Evolutionary conservation across 2,797 vertebrate species (phyloP), one percentile per base, ranked within the genome.

Genomic region (Molossus molossus): DNA sequence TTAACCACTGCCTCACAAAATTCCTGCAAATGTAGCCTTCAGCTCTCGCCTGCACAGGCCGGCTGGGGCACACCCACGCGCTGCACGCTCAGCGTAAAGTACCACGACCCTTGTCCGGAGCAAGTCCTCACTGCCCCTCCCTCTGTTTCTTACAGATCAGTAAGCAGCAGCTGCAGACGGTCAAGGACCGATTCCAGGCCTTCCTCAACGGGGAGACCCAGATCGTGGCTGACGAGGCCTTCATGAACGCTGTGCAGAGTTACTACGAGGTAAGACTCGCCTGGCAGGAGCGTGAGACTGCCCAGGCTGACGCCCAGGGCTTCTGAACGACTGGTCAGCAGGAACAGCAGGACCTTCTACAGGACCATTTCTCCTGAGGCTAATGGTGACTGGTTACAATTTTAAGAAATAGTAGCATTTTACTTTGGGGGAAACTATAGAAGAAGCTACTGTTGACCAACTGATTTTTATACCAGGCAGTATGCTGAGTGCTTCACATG

Each of bases 171-270:
- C 98, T 99, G 45, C 99, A 99, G 98, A 99, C 99, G 0, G 99
- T 99, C 90, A 99, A 99, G 97, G 99, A 99, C 91, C 99, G 99
- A 40, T 99, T 99, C 98, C 99, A 99, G 98, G 98, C 99, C 6
- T 99, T 99, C 96, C 99, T 99, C 82, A 99, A 98, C 0, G 99
- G 99, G 97, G 99, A 99, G 72, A 99, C 99, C 1, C 99, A 99
- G 98, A 99, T 99, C 21, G 99, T 99, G 95, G 99, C 99, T 5
- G 99, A 99, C 5, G 99, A 99, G 98, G 99, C 99, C 5, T 99
- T 99, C 98, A 99, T 99, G 98, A 99, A 99, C 0, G 99, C 99
- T 0, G 99, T 99, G 77, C 99, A 99, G 98, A 99, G 99, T 98
- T 99, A 99, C 98, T 99, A 99, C 0, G 99, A 99, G 98, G 99